phyloP scores from a whole-genome alignment of 2,888 invertebrate genomes.

The Melanostoma scalare region DNA sequence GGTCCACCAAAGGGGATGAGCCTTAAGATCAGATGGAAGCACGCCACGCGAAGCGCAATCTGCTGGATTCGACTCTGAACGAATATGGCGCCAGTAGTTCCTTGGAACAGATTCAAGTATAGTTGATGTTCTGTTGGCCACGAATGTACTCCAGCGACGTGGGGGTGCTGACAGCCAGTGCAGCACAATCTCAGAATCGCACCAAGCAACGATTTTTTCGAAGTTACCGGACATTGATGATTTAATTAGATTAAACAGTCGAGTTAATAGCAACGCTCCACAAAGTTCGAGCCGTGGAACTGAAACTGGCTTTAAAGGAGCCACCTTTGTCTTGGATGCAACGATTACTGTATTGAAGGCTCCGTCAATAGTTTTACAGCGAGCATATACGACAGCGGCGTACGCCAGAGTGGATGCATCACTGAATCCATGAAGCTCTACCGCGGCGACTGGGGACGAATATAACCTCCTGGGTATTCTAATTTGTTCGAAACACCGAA shows the following conservation, averaged over 20 bases:
- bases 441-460: not conserved
- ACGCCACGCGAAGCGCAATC: conserved; percentile 72
- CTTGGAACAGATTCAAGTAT: conserved; percentile 54
- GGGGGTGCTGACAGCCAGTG: conserved; percentile 74
- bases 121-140: conserved; percentile 63
- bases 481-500: conserved; percentile 8
- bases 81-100: conserved; percentile 70
- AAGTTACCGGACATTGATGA: not conserved
- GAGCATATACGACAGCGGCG: conserved; percentile 41
- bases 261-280: not conserved
- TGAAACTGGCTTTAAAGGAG: not conserved
- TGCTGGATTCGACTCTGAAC: conserved; percentile 62
- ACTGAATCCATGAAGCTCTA: conserved; percentile 21
- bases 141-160: conserved; percentile 57
- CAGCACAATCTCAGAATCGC: conserved; percentile 23
- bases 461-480: not conserved
- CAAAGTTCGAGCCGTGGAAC: not conserved
- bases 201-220: too few species aligned
- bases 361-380: not conserved
- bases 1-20: conserved; percentile 65
- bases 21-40: conserved; percentile 30
- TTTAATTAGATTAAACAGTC: conserved; percentile 1
- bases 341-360: not conserved
- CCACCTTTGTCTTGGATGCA: conserved; percentile 5
- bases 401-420: conserved; percentile 33